Percentiles rank a stretch among this genome's conserved stretches.
These are phyloP conservation scores for Eueremaeus valkanovi DNA, from an alignment of 2,888 invertebrate species.

Conservation along the genomic window DNA sequence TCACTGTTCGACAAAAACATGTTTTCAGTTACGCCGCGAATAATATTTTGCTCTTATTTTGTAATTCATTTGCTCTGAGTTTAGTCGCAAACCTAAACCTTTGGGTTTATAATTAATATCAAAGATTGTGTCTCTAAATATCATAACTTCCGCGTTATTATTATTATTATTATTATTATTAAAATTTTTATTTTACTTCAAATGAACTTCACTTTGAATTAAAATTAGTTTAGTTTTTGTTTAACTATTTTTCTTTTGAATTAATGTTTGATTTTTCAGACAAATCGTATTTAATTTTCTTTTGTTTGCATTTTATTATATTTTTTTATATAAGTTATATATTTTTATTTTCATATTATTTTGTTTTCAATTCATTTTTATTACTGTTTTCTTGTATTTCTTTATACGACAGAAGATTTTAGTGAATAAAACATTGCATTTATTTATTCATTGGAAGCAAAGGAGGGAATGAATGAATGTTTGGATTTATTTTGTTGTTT, in stretches of 20 bases:
- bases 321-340: no score
- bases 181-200: background rate
- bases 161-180: background rate
- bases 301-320: no score
- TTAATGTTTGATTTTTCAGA: background rate
- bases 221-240: background rate
- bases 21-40: background rate
- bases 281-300: background rate
- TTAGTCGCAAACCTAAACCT: slow-evolving; percentile 3
- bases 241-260: background rate
- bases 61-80: background rate
- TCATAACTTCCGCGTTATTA: slow-evolving; percentile 27
- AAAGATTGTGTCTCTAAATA: background rate
- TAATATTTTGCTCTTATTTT: background rate
- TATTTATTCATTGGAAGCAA: no score
- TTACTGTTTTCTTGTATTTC: no score
- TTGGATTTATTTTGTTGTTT: no score
- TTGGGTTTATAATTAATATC: background rate
- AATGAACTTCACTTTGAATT: background rate
- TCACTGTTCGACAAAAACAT: background rate
- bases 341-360: no score
- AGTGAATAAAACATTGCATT: no score
- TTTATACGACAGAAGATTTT: no score
- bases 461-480: no score
- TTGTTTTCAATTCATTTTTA: no score